Evolutionary conservation across 1,140 invertebrate genomes (phyloP).

Genomic region (Macrocentrus cingulum): DNA sequence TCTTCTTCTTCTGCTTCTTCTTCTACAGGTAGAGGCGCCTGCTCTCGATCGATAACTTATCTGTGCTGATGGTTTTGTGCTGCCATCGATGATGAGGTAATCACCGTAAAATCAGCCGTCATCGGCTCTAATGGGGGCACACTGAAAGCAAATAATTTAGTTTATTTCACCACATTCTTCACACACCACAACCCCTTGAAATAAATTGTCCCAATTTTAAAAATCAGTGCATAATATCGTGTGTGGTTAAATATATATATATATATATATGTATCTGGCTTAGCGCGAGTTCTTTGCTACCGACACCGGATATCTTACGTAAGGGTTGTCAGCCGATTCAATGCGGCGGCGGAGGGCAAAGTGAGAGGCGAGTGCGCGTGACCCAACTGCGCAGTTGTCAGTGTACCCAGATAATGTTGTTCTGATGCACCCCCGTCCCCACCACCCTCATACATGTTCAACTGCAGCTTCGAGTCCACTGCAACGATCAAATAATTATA

Average conservation of each 20-base stretch:
- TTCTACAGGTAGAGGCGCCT: no score
- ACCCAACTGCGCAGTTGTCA: constrained; percentile 44
- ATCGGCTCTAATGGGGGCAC: constrained; percentile 55
- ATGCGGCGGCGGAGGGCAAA: constrained; percentile 53
- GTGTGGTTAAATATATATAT: no score
- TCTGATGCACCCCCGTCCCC: constrained; percentile 47
- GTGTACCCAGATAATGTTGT: constrained; percentile 46
- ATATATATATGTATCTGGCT: no score
- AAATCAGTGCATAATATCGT: no score
- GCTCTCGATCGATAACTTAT: constrained; percentile 36
- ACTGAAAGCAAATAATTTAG: constrained; percentile 44
- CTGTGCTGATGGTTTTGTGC: constrained; percentile 40
- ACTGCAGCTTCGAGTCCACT: constrained; percentile 55
- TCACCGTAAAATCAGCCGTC: constrained; percentile 44
- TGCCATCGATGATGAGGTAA: constrained; percentile 45
- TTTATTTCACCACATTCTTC: no score
- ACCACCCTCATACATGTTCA: constrained; percentile 49
- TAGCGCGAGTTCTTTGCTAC: neutral
- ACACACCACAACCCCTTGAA: no score
- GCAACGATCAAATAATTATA: constrained; percentile 33
- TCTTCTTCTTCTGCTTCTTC: no score
- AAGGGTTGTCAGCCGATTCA: constrained; percentile 54
- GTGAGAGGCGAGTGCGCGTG: constrained; percentile 53
- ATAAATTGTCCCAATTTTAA: no score
- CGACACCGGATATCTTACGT: constrained; percentile 55